These are phyloP conservation scores for Myxocyprinus asiaticus DNA, from an alignment of 2,113 vertebrate genomes.

Conservation along the genomic window DNA sequence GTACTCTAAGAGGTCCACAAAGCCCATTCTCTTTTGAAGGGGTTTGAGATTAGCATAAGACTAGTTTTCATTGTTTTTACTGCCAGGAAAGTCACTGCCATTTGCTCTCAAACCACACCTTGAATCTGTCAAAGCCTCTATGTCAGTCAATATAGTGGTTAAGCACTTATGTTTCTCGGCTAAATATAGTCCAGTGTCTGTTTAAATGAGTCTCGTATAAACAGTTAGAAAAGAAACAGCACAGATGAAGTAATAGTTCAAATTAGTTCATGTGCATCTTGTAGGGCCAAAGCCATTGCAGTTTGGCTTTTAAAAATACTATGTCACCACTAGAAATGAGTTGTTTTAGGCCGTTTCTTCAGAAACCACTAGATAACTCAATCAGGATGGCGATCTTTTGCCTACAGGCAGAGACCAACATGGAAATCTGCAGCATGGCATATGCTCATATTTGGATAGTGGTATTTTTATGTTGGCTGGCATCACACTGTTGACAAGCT, in stretches of 20 bases:
- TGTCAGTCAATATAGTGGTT: background rate
- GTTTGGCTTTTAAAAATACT: background rate
- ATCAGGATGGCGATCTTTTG: background rate
- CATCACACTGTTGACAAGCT: conserved; percentile 6
- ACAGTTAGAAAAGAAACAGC: conserved; percentile 48
- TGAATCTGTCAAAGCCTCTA: too few species aligned
- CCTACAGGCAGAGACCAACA: background rate
- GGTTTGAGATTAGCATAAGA: too few species aligned
- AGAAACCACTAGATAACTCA: conserved; percentile 63
- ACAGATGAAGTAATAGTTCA: conserved; percentile 51
- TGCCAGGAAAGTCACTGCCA: too few species aligned
- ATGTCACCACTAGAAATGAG: conserved; percentile 49
- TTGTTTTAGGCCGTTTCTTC: conserved; percentile 63
- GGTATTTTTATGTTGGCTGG: conserved; percentile 10
- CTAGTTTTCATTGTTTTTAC: too few species aligned
- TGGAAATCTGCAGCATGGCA: background rate
- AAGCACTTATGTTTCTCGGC: conserved; percentile 17
- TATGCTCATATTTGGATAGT: conserved; percentile 10
- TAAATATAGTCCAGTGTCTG: conserved; percentile 21
- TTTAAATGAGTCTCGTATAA: conserved; percentile 23
- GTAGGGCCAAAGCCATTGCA: background rate
- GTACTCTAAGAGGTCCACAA: too few species aligned
- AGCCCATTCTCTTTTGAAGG: too few species aligned
- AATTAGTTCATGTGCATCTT: conserved; percentile 8
- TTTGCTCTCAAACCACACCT: too few species aligned